A percentile compares a stretch with the other conserved stretches of the same genome.
Conservation (phyloP, 1,140 invertebrate species). For the Tribolium castaneum region DNA sequence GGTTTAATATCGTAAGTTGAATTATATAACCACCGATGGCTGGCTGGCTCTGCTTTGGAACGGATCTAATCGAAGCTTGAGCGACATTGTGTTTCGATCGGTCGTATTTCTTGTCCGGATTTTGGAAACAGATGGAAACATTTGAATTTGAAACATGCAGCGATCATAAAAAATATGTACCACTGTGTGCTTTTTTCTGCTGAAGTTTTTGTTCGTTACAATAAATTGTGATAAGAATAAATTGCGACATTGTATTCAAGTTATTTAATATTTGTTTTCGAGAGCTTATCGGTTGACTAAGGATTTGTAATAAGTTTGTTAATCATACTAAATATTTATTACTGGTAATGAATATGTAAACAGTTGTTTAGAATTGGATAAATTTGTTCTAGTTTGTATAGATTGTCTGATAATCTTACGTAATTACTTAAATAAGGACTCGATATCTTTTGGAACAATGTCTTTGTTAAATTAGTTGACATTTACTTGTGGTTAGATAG, state of each 20-base stretch:
- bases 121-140: constrained; percentile 11
- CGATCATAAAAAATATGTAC: background rate
- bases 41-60: background rate
- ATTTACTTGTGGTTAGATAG: no score
- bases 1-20: constrained; percentile 28
- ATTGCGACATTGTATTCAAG: background rate
- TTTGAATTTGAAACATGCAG: background rate
- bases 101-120: background rate
- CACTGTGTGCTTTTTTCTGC: background rate
- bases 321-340: background rate
- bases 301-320: background rate
- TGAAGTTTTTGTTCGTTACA: background rate
- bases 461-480: no score
- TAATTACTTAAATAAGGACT: background rate
- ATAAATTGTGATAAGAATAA: background rate
- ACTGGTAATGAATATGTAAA: background rate
- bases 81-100: constrained; percentile 21
- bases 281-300: background rate
- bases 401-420: background rate
- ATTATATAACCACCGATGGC: constrained; percentile 28
- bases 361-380: background rate
- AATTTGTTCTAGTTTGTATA: background rate
- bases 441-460: background rate
- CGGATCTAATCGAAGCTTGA: constrained; percentile 12
- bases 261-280: background rate